A percentile compares a stretch with the other conserved stretches of the same genome.
Evolutionary conservation across 2,797 vertebrate genomes (phyloP).

Genomic region (Trematomus bernacchii): DNA sequence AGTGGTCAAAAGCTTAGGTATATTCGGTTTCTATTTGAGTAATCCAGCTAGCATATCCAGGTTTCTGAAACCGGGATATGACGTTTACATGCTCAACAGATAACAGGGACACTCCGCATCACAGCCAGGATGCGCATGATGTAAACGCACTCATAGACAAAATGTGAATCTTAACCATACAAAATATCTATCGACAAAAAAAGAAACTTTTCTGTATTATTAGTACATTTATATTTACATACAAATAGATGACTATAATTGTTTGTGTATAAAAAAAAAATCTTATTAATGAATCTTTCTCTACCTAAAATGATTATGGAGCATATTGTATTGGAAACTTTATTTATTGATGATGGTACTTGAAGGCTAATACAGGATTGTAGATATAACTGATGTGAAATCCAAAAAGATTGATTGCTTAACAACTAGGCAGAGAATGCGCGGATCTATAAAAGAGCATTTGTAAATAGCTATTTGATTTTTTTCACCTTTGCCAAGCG

Average conservation of each 20-base stretch:
- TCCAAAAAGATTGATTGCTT: slow-evolving; percentile 46
- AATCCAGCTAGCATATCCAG: not conserved
- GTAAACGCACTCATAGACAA: slow-evolving; percentile 2
- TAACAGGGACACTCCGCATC: not conserved
- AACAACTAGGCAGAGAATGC: slow-evolving; percentile 22
- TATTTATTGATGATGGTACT: slow-evolving; percentile 52
- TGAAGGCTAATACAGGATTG: slow-evolving; percentile 49
- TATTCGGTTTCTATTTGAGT: not conserved
- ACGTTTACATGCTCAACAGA: slow-evolving; percentile 17
- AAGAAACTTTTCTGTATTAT: slow-evolving; percentile 25
- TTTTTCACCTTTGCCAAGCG: slow-evolving; percentile 44
- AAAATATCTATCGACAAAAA: slow-evolving; percentile 31
- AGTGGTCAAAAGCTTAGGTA: not conserved
- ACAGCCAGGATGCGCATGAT: not conserved
- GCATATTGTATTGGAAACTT: slow-evolving; percentile 50
- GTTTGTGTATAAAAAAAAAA: slow-evolving; percentile 42
- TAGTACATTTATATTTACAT: slow-evolving; percentile 51
- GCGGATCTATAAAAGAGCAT: slow-evolving; percentile 62
- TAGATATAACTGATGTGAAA: slow-evolving; percentile 31
- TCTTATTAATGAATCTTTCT: slow-evolving; percentile 26
- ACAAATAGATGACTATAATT: not conserved
- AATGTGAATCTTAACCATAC: slow-evolving; percentile 19
- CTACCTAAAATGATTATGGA: slow-evolving; percentile 27
- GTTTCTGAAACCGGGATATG: not conserved
- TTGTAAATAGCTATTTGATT: slow-evolving; percentile 84